Evolutionary conservation across 1,140 invertebrate species (phyloP).

Genomic region (Vanessa tameamea): DNA sequence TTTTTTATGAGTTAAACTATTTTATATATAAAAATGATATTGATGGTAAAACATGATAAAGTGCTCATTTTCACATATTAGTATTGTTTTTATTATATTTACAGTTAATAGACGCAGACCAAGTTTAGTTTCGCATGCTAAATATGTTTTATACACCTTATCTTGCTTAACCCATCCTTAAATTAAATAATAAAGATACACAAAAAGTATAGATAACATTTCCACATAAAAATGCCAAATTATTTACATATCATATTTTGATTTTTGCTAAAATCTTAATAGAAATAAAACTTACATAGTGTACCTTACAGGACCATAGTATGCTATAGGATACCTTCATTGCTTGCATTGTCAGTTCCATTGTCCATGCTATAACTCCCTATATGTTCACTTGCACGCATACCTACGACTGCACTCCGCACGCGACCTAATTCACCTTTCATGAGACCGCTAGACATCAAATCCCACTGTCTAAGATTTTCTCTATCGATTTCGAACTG

Average conservation of each 20-base stretch:
- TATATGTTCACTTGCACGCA: slow-evolving; percentile 68
- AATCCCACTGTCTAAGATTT: slow-evolving; percentile 92
- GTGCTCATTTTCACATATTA: slow-evolving; percentile 57
- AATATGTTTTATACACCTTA: slow-evolving; percentile 59
- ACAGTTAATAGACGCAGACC: slow-evolving; percentile 47
- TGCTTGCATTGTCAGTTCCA: slow-evolving; percentile 71
- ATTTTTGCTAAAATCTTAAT: slow-evolving; percentile 66
- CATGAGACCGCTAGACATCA: slow-evolving; percentile 88
- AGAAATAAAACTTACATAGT: slow-evolving; percentile 74
- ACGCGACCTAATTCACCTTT: slow-evolving; percentile 76
- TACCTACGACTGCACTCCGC: slow-evolving; percentile 73
- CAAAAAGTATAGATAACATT: slow-evolving; percentile 29
- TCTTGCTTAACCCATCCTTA: slow-evolving; percentile 62
- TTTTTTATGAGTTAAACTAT: slow-evolving; percentile 5
- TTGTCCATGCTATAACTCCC: slow-evolving; percentile 59
- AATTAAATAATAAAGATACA: slow-evolving; percentile 39
- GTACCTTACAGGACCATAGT: slow-evolving; percentile 68
- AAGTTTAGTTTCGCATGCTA: slow-evolving; percentile 63
- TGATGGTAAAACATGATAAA: slow-evolving; percentile 67
- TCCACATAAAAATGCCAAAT: slow-evolving; percentile 62
- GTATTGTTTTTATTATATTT: slow-evolving; percentile 52
- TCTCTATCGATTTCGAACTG: slow-evolving; percentile 89
- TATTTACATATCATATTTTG: slow-evolving; percentile 67
- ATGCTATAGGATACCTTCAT: slow-evolving; percentile 76
- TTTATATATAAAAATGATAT: slow-evolving; percentile 23